Conservation (phyloP, 1,140 invertebrate species). For the Battus philenor region DNA sequence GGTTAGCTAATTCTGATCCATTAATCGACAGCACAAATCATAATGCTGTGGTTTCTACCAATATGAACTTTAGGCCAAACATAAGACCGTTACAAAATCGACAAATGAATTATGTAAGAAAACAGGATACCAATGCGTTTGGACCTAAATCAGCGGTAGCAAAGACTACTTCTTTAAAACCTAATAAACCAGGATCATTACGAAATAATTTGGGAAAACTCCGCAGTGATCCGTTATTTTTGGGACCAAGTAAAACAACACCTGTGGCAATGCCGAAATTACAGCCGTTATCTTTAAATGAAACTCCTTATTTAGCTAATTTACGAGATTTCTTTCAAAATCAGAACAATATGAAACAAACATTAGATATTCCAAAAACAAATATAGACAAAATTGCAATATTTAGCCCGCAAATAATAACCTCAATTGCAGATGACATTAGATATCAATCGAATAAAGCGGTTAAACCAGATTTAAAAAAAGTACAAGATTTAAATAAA, state of each 20-base stretch:
- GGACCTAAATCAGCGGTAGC: not conserved
- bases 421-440: not conserved
- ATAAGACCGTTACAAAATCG: constrained; percentile 4
- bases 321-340: not conserved
- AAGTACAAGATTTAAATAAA: constrained; percentile 20
- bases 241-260: not conserved
- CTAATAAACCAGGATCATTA: not conserved
- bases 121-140: not conserved
- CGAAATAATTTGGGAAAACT: not conserved
- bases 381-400: not conserved
- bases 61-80: not conserved
- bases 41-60: constrained; percentile 2
- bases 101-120: not conserved
- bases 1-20: not conserved
- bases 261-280: not conserved
- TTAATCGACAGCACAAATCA: constrained; percentile 9
- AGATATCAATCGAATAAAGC: not conserved
- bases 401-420: not conserved
- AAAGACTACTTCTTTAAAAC: not conserved
- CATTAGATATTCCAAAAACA: not conserved
- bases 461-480: constrained; percentile 2
- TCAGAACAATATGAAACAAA: not conserved
- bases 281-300: not conserved
- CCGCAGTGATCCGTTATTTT: not conserved
- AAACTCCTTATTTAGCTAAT: not conserved